These are phyloP conservation scores for Ptychodera flava DNA, from an alignment of 35 echinoderm and acorn worm genomes.

Conservation along the genomic window DNA sequence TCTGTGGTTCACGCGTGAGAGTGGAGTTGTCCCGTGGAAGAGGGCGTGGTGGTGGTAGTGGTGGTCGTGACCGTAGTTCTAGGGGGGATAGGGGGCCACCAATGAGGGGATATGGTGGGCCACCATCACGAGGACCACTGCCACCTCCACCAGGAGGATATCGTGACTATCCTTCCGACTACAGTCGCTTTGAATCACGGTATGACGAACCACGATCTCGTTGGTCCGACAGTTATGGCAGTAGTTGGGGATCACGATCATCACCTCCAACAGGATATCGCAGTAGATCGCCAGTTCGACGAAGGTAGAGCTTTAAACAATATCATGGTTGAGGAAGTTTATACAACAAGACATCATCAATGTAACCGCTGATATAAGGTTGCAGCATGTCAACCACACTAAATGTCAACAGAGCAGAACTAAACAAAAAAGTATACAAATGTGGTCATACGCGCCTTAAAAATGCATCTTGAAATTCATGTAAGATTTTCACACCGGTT, in stretches of 20 bases:
- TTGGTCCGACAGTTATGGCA: constrained; percentile 52
- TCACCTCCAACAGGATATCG: constrained; percentile 62
- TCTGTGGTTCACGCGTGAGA: constrained; percentile 65
- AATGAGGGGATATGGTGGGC: background rate
- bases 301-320: constrained; percentile 63
- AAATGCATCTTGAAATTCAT: background rate
- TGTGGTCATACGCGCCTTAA: background rate
- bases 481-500: too few relatives aligned
- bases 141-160: constrained; percentile 15
- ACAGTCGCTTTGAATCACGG: constrained; percentile 30
- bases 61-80: constrained; percentile 58
- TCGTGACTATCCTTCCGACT: constrained; percentile 32
- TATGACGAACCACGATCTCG: constrained; percentile 33
- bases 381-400: background rate
- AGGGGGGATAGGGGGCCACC: constrained; percentile 46
- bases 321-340: background rate
- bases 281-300: constrained; percentile 87
- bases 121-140: constrained; percentile 14
- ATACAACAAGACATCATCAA: background rate
- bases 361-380: background rate
- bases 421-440: background rate
- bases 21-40: constrained; percentile 82
- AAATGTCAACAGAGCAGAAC: background rate
- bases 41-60: constrained; percentile 43
- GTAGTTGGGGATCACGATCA: constrained; percentile 12